phyloP scores from a whole-genome alignment of 2,797 vertebrate genomes.

The Onychomys torridus region DNA sequence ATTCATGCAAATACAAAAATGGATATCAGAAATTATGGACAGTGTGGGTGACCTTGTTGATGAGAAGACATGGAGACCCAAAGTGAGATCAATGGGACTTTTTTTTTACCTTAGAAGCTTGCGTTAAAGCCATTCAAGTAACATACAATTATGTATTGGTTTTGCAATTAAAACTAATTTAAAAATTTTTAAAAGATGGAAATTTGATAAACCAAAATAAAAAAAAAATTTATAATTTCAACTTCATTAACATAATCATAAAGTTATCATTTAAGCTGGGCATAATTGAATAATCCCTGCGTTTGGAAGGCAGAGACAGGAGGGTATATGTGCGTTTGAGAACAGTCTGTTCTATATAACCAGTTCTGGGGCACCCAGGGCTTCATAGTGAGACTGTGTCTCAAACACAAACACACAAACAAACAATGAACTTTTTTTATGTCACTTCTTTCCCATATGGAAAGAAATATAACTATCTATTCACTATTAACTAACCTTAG shows the following conservation, averaged over 20 bases:
- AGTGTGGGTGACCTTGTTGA: neutral
- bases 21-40: neutral
- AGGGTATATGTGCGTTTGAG: neutral
- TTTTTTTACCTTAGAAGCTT: neutral
- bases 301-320: neutral
- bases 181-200: neutral
- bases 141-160: neutral
- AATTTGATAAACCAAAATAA: neutral
- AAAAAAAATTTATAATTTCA: constrained; percentile 23
- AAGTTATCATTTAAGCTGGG: neutral
- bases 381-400: neutral
- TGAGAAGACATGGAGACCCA: neutral
- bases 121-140: neutral
- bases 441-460: neutral
- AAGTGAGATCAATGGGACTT: neutral
- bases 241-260: neutral
- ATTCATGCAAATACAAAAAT: neutral
- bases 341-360: neutral
- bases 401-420: neutral
- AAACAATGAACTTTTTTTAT: neutral
- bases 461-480: neutral
- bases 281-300: neutral
- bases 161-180: constrained; percentile 11
- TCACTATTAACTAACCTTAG: neutral
- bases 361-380: neutral